Evolutionary conservation across 1,140 invertebrate genomes (phyloP), one percentile per base, ranked within the genome.

Genomic region (Zophobas atratus): DNA sequence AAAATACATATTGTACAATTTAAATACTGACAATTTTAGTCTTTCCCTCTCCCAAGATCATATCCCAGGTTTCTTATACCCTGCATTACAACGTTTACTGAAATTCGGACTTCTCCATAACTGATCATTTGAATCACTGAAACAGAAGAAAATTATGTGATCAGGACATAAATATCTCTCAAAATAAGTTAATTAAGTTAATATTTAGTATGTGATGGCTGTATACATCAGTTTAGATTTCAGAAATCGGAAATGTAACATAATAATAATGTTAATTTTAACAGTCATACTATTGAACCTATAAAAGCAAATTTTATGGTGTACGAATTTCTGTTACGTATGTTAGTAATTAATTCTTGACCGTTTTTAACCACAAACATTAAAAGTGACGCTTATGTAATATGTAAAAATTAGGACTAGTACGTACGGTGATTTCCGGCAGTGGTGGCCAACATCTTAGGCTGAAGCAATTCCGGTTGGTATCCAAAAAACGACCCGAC

Each of bases 401-500:
- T 20, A 20, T 20, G 20, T 20, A 20, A 20, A 20, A 20, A 20
- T 20, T 20, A 20, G 20, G 20, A 20, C 20, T 20, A 20, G 20
- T 20, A 20, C 20, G 81, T 81, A 86, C 85, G 73, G 77, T 86
- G 81, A 82, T 81, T 86, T 74, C 85, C 84, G 35, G 82, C 81
- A 33, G 84, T 83, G 1, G 81, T 84, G 36, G 85, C 85, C n/a
- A 86, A 78, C 80, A 85, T 83, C 60, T 83, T 83, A 4, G 85
- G 83, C 77, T 85, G 84, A 48, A 86, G 41, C 39, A 86, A 73
- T 77, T 86, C 85, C 0, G 85, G 85, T 77, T 86, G 85, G 77
- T 86, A 86, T 6, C 85, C 85, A 77, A 86, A 85, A 70, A 86
- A 84, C 4, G 84, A 82, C 1, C 81, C 83, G 1, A 86, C 36